Base-by-base conservation (phyloP, 2,113 vertebrate species). In the Pelmatolapia mariae region DNA sequence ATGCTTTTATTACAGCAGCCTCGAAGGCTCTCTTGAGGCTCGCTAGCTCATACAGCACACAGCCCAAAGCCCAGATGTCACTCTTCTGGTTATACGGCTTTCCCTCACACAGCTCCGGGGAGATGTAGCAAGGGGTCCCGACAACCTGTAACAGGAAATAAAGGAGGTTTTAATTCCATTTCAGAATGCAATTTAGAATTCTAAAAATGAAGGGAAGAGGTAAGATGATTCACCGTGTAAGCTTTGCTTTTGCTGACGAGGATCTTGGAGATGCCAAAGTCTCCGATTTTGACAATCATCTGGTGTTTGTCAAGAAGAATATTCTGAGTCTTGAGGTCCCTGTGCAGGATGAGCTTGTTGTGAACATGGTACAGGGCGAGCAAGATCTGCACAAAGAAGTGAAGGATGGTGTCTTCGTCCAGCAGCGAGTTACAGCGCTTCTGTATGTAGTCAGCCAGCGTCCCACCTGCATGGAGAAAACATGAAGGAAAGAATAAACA, bases 81-180 rank as follows among this genome's bases (percentile, higher is more conserved):
- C 99, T 99, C 96, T 99, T 99, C 96, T 99, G 99, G 94, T 99
- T 99, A 90, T 99, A 99, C 2, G 99, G 99, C 86, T 99, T 99
- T 79, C 99, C 98, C 89, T 99, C 99, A 78, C 99, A 99, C 89
- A 99, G 97, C 95, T 99, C 98, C 0, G 99, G 99, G 71, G 99
- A 99, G 93, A 99, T 99, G 95, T 99, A 99, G 88, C 98, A 99
- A 0, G 98, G 98, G 1, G 98, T 99, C 63, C 98, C 98, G 18
- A 99, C 98, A 83, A 99, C 99, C 99, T 99, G 91, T 52, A 57
- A 15, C 81, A 47, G 47, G 29, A 29, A 31, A 68, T 54, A 43
- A 80, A 8, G 11, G 10, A 63, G 5, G 40, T 43, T 29, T 4
- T 68, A 54, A 63, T 33, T 83, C n/a, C 8, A 13, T 63, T 66